Evolutionary conservation across 2,797 vertebrate genomes (phyloP).

Genomic region (Cyprinodon diabolis): DNA sequence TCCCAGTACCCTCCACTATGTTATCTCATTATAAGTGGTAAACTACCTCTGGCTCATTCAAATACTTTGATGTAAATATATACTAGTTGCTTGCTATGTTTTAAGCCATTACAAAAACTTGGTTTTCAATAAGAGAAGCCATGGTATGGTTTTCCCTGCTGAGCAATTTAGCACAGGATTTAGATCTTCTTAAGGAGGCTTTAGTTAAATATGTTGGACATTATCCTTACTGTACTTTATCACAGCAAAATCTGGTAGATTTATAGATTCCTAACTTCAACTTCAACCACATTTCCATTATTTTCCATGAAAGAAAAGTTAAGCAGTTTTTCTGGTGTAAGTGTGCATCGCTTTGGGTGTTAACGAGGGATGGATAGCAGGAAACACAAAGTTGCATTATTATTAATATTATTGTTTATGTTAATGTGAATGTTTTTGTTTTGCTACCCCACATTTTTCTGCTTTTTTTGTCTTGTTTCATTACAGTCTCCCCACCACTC

Average conservation of each 20-base stretch:
- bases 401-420: neutral
- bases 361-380: neutral
- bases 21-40: neutral
- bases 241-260: slow-evolving; percentile 39
- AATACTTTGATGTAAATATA: neutral
- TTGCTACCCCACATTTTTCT: neutral
- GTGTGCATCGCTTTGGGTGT: neutral
- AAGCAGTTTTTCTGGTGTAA: neutral
- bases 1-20: neutral
- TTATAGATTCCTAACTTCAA: slow-evolving; percentile 35
- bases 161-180: slow-evolving; percentile 38
- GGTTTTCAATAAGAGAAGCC: slow-evolving; percentile 35
- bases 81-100: neutral
- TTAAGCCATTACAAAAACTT: neutral
- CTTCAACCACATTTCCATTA: slow-evolving; percentile 40
- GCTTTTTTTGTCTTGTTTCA: neutral
- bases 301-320: slow-evolving; percentile 36
- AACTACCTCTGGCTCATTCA: neutral
- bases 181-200: slow-evolving; percentile 24
- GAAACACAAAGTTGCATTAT: neutral
- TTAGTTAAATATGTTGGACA: slow-evolving; percentile 39
- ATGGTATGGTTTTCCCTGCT: slow-evolving; percentile 31
- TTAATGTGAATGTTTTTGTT: neutral
- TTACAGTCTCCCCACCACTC: neutral
- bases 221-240: slow-evolving; percentile 56